These are phyloP conservation scores for Drosophila nannoptera DNA, from an alignment of 1,140 invertebrate species.

Conservation along the genomic window DNA sequence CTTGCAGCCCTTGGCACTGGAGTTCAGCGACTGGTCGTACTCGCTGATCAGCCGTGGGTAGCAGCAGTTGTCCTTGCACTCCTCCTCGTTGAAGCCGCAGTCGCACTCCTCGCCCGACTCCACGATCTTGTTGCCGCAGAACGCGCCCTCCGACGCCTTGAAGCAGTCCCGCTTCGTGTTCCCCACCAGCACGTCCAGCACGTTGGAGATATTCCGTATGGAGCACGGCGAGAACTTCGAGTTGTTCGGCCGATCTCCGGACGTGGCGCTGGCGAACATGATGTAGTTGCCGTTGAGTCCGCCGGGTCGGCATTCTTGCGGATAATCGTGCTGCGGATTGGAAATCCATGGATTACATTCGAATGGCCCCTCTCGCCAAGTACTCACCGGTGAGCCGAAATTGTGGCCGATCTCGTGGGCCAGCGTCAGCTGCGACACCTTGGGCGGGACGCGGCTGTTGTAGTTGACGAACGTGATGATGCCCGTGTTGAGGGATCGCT, in stretches of 20 bases:
- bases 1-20: constrained; percentile 88
- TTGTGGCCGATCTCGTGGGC: constrained; percentile 99
- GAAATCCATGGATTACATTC: background rate
- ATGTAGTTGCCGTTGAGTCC: constrained; percentile 95
- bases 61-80: constrained; percentile 96
- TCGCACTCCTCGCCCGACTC: constrained; percentile 99
- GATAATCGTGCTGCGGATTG: constrained; percentile 93
- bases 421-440: constrained; percentile 97
- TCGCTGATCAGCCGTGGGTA: constrained; percentile 90
- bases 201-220: constrained; percentile 96
- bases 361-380: background rate
- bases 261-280: constrained; percentile 98
- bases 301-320: constrained; percentile 93
- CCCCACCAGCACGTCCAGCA: constrained; percentile 93
- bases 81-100: constrained; percentile 96
- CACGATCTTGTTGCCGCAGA: constrained; percentile 99
- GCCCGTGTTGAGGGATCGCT: constrained; percentile 97
- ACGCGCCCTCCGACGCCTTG: constrained; percentile 92
- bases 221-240: constrained; percentile 96
- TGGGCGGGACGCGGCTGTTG: constrained; percentile 96
- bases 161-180: constrained; percentile 98
- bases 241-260: constrained; percentile 95
- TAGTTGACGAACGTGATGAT: constrained; percentile 99
- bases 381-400: constrained; percentile 96
- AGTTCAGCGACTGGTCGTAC: constrained; percentile 85